Percentiles rank a stretch among this genome's conserved stretches.
Evolutionary conservation across 2,797 vertebrate species (phyloP).

Genomic region (Helarctos malayanus): DNA sequence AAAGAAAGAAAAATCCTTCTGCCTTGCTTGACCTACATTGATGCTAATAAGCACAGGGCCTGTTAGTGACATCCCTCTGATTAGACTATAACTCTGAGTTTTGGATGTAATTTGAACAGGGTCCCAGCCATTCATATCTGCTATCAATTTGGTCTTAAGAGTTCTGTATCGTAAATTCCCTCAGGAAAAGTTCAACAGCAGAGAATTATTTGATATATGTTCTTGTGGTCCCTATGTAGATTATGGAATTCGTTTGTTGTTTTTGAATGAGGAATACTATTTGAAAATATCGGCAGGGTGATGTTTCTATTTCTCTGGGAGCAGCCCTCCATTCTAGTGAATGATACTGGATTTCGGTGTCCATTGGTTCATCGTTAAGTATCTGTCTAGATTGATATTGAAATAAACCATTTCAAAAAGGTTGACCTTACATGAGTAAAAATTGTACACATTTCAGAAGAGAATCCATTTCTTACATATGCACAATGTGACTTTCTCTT

Average conservation of each 20-base stretch:
- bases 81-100: not conserved
- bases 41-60: not conserved
- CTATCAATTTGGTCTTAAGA: conserved; percentile 29
- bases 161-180: conserved; percentile 49
- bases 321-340: not conserved
- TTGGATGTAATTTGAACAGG: not conserved
- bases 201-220: conserved; percentile 75
- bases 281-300: conserved; percentile 54
- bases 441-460: conserved; percentile 52
- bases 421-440: conserved; percentile 31
- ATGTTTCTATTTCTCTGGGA: conserved; percentile 62
- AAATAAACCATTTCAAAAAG: conserved; percentile 61
- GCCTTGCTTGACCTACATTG: not conserved
- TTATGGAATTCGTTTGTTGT: conserved; percentile 29
- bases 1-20: not conserved
- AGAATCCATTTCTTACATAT: not conserved
- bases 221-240: conserved; percentile 57
- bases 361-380: conserved; percentile 31
- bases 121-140: not conserved
- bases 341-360: conserved; percentile 61
- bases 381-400: conserved; percentile 30
- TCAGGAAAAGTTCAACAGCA: conserved; percentile 73
- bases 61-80: not conserved
- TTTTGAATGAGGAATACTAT: conserved; percentile 31
- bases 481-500: not conserved